Evolutionary conservation across 2,888 invertebrate genomes (phyloP), one percentile per base, ranked within the genome.

Genomic region (Hemistola chrysoprasaria): DNA sequence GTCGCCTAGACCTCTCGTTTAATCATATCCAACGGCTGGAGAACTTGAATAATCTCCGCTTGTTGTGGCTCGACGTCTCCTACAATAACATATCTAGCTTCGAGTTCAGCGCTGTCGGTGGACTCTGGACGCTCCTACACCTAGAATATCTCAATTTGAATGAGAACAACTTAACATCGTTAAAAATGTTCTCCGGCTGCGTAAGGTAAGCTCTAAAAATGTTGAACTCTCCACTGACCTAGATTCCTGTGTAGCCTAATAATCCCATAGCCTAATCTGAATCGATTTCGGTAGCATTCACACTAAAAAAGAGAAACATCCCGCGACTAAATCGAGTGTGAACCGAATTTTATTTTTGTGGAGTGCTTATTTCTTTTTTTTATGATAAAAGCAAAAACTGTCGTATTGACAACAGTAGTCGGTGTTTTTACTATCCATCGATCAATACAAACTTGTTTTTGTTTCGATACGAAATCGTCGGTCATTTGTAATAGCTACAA

Each of bases 11-110:
- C 58, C 65, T 93, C 21, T 92, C 92, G 0, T 87, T 90, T 53
- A 93, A 93, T 62, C 77, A 90, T 42, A 92, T 93, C 35, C 79
- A 85, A 53, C 71, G 74, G 7, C 65, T 92, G 1, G 90, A 91
- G 63, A 91, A 92, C 62, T 70, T 93, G 41, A 90, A 89, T 52
- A 58, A 90, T 49, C 66, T 92, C 28, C 80, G 80, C 22, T 69
- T 93, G 8, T 56, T 86, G 23, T 90, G 91, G 82, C 59, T 91
- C 21, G 89, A 91, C 56, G 56, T 91, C n/a, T 90, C 90, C 11
- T 86, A 89, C 55, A 91, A 91, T 55, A 85, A 86, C 48, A 88
- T 91, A 55, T 82, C 83, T 2, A 77, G 66, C 35, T 90, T 80
- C 40, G 86, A 90, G 55, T 74, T 76, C 11, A 73, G 76, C 1